Conservation (phyloP, 2,888 invertebrate genomes). For the Blastobasis lacticolella region DNA sequence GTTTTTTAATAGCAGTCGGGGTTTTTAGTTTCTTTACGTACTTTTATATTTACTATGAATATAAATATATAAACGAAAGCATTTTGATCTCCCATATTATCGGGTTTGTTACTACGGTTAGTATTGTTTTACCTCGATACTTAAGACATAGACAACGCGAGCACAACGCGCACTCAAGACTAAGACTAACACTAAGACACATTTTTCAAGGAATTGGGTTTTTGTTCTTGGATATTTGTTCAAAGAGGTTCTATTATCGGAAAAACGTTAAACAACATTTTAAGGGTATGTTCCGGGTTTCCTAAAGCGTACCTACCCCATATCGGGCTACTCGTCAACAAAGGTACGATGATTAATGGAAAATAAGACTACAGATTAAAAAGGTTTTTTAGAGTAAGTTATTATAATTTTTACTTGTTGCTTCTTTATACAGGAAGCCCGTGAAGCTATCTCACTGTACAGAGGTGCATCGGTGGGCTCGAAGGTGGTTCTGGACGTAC, state of each 20-base stretch:
- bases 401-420: not conserved
- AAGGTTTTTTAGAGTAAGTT: not conserved
- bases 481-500: slow-evolving; percentile 45
- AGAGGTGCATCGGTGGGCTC: slow-evolving; percentile 41
- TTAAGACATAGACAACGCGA: too few species aligned
- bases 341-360: not conserved
- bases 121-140: too few species aligned
- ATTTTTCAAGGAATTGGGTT: too few species aligned
- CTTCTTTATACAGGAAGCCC: slow-evolving; percentile 39
- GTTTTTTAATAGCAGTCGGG: too few species aligned
- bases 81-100: too few species aligned
- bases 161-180: too few species aligned
- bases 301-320: not conserved
- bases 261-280: not conserved
- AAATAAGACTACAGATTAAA: not conserved
- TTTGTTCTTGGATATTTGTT: too few species aligned
- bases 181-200: too few species aligned
- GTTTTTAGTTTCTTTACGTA: too few species aligned
- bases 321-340: not conserved
- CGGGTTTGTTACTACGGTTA: too few species aligned
- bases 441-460: slow-evolving; percentile 45
- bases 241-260: not conserved
- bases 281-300: not conserved
- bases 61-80: too few species aligned
- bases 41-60: too few species aligned